Conservation (phyloP, 2,888 invertebrate genomes). For the Mantis religiosa region DNA sequence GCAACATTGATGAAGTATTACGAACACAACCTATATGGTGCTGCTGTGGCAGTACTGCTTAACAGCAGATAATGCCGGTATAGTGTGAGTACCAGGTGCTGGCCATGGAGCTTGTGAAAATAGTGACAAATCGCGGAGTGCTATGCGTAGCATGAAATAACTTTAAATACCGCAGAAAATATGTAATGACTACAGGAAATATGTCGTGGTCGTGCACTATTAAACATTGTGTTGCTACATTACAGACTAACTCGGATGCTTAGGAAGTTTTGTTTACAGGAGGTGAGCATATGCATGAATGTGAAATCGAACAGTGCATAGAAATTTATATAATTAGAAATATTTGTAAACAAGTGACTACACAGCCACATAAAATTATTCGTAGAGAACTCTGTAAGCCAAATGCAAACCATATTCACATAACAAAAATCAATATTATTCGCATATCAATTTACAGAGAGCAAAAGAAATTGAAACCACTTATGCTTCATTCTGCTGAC, state of each 20-base stretch:
- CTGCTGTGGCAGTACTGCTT: too few species aligned
- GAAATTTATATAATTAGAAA: background rate
- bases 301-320: background rate
- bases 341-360: background rate
- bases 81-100: too few species aligned
- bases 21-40: too few species aligned
- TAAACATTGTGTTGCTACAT: background rate
- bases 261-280: background rate
- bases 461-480: background rate
- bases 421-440: background rate
- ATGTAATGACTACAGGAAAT: too few species aligned
- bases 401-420: background rate
- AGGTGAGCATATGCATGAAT: background rate
- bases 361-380: background rate
- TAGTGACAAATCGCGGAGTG: too few species aligned
- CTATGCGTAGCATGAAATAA: too few species aligned
- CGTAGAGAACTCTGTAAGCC: background rate
- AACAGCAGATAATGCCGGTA: background rate
- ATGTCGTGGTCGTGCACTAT: background rate
- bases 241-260: background rate
- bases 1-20: too few species aligned
- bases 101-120: background rate
- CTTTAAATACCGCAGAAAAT: background rate
- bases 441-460: background rate
- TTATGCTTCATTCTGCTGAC: background rate